Conservation (phyloP, 2,888 invertebrate genomes). For the Hydroisotoma schaefferi region DNA sequence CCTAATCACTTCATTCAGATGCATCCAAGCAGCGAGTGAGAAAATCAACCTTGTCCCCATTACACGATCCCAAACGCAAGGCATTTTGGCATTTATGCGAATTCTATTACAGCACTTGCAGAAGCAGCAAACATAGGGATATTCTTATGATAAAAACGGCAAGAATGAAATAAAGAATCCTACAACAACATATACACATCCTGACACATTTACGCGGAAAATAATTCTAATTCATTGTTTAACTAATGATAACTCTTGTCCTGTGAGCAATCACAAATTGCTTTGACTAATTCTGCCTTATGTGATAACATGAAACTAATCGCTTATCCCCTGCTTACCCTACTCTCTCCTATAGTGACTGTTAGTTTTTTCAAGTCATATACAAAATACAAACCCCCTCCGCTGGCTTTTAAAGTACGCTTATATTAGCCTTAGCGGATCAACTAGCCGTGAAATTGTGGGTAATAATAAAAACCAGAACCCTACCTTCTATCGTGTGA, state of each 20-base stretch:
- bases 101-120: too few species aligned
- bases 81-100: conserved; percentile 3
- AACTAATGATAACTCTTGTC: conserved; percentile 7
- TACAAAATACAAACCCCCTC: too few species aligned
- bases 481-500: too few species aligned
- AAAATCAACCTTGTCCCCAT: conserved; percentile 18
- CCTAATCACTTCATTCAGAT: conserved; percentile 12
- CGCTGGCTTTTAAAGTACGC: too few species aligned
- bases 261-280: conserved; percentile 1
- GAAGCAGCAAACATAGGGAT: too few species aligned
- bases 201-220: conserved; percentile 1
- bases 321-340: not conserved
- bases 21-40: conserved; percentile 8
- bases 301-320: conserved; percentile 9
- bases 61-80: conserved; percentile 3
- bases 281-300: conserved; percentile 4
- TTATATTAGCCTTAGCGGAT: not conserved
- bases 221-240: conserved; percentile 7
- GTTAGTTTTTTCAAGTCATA: too few species aligned
- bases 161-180: too few species aligned
- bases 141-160: too few species aligned
- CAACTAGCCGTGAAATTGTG: not conserved
- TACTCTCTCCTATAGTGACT: too few species aligned
- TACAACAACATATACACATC: not conserved
- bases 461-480: too few species aligned